Percentiles rank a stretch among this genome's conserved stretches.
Evolutionary conservation across 1,140 invertebrate species (phyloP).

Genomic region (Heterodera carotae): DNA sequence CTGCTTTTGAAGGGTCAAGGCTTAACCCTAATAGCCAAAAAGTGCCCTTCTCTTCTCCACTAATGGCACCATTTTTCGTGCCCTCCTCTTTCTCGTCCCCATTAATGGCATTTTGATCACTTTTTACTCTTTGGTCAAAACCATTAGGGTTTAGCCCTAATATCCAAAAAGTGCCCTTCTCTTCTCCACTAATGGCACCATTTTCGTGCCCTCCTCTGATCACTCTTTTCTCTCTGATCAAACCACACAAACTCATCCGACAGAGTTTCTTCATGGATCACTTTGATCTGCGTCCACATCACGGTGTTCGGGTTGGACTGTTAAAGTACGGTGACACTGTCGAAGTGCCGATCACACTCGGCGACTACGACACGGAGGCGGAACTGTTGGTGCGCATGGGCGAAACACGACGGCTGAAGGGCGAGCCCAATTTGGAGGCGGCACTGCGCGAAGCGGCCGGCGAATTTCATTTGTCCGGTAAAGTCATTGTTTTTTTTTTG

Average conservation of each 20-base stretch:
- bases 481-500: not conserved
- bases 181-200: too few species aligned
- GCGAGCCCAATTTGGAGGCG: conserved; percentile 53
- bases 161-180: too few species aligned
- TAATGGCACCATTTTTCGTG: too few species aligned
- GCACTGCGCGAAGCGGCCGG: conserved; percentile 58
- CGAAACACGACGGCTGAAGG: conserved; percentile 59
- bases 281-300: conserved; percentile 56
- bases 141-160: too few species aligned
- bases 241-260: not conserved
- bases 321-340: conserved; percentile 55
- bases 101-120: too few species aligned
- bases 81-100: too few species aligned
- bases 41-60: too few species aligned
- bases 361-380: conserved; percentile 57
- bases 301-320: conserved; percentile 57
- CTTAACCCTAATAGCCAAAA: too few species aligned
- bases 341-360: conserved; percentile 57
- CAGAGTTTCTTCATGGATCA: conserved; percentile 55
- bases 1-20: too few species aligned
- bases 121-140: too few species aligned
- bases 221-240: too few species aligned
- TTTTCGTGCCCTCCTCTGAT: too few species aligned
- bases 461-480: conserved; percentile 59
- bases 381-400: conserved; percentile 56